Evolutionary conservation across 2,113 vertebrate genomes (phyloP).

Genomic region (Calyptomena viridis): DNA sequence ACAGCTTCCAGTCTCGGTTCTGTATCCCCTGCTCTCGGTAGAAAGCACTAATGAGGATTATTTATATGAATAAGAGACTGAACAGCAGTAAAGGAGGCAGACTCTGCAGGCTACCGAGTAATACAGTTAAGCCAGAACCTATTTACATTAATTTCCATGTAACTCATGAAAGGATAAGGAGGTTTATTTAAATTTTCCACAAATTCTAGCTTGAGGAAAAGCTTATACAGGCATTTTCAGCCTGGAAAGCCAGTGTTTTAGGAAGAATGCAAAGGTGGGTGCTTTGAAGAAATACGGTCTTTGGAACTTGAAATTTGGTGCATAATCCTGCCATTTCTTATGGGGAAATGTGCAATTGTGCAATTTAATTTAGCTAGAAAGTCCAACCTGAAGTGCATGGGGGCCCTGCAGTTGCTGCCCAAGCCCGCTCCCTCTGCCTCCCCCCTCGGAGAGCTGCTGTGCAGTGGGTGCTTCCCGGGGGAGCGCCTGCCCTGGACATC

Average conservation of each 20-base stretch:
- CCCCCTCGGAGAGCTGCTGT: not conserved
- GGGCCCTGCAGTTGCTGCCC: not conserved
- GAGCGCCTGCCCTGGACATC: not conserved
- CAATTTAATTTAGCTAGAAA: not conserved
- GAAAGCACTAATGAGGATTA: not conserved
- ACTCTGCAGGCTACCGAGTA: not conserved
- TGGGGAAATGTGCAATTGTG: not conserved
- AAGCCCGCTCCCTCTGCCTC: not conserved
- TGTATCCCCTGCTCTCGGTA: not conserved
- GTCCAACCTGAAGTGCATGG: rapidly evolving
- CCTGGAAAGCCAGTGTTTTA: not conserved
- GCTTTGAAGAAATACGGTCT: not conserved
- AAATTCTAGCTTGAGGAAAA: not conserved
- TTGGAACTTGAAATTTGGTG: not conserved
- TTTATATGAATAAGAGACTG: not conserved
- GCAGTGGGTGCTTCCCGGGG: rapidly evolving
- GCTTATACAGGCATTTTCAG: not conserved
- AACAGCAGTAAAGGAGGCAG: not conserved
- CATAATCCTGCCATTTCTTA: not conserved
- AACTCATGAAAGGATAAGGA: not conserved
- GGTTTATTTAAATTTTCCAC: not conserved
- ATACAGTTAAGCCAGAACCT: not conserved
- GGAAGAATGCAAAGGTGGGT: not conserved
- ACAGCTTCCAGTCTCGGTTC: not conserved
- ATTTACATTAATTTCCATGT: not conserved